These are phyloP conservation scores for Protonemura montana DNA, from an alignment of 2,888 invertebrate species.

Conservation along the genomic window DNA sequence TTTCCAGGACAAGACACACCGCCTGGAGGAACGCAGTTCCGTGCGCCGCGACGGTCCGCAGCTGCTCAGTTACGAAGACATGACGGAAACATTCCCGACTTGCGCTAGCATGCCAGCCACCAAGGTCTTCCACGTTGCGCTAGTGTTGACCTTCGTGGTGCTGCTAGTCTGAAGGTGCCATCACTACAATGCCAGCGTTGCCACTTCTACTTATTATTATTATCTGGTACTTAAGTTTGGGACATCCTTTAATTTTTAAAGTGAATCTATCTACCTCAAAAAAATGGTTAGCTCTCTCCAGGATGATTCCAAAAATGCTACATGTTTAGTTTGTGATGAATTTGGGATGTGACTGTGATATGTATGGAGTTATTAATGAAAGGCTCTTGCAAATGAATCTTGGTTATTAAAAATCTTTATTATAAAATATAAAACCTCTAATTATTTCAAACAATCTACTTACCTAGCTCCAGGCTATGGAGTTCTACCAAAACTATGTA, in stretches of 20 bases:
- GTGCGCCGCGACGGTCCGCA: conserved; percentile 30
- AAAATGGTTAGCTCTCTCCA: no score
- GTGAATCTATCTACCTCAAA: no score
- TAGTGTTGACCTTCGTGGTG: background rate
- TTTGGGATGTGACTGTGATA: conserved; percentile 5
- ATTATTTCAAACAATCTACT: background rate
- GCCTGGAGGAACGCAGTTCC: conserved; percentile 40
- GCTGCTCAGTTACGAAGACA: conserved; percentile 43
- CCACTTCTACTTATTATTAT: background rate
- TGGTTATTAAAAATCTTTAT: background rate
- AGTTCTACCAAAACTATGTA: background rate
- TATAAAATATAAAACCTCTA: background rate
- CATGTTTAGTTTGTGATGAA: background rate
- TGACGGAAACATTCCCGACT: conserved; percentile 25
- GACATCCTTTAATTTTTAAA: background rate
- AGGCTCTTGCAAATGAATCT: background rate
- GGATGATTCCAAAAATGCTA: no score
- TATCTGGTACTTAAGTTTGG: background rate
- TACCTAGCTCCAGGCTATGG: background rate
- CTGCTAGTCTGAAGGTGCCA: background rate
- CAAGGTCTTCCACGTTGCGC: background rate
- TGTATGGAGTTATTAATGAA: background rate
- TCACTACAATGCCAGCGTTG: background rate
- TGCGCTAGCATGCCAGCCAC: conserved; percentile 36
- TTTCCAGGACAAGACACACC: conserved; percentile 44